Evolutionary conservation across 2,113 vertebrate species (phyloP).

Genomic region (Pungitius pungitius): DNA sequence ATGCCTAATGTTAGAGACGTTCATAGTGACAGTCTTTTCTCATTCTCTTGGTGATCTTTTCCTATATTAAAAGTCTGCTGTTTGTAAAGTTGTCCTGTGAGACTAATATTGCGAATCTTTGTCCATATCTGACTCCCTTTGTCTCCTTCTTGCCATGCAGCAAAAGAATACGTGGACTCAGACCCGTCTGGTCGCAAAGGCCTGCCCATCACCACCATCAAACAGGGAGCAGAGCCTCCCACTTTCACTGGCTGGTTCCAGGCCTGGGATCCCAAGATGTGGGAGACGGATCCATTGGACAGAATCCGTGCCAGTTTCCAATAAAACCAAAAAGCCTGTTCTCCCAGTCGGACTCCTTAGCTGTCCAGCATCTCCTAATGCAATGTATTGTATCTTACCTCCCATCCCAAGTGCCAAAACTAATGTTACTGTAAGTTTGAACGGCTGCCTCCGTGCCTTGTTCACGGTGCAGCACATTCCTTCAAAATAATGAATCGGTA

Average conservation of each 20-base stretch:
- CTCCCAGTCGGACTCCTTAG: not conserved
- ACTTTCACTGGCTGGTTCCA: constrained; percentile 86
- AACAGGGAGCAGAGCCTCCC: constrained; percentile 80
- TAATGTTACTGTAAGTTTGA: constrained; percentile 16
- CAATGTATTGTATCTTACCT: constrained; percentile 18
- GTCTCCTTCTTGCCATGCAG: constrained; percentile 52
- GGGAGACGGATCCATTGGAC: constrained; percentile 75
- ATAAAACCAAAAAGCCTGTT: not conserved
- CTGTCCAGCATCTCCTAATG: constrained; percentile 17
- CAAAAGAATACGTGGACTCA: constrained; percentile 77
- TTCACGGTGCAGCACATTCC: constrained; percentile 14
- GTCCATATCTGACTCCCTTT: not conserved
- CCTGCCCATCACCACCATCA: constrained; percentile 76
- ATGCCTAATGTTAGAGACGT: not conserved
- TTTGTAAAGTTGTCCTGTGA: not conserved
- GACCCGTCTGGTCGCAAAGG: constrained; percentile 79
- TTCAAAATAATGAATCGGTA: constrained; percentile 7
- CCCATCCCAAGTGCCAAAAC: constrained; percentile 59
- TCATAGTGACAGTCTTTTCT: not conserved
- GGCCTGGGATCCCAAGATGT: constrained; percentile 82
- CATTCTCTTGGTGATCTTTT: not conserved
- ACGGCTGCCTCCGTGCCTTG: constrained; percentile 24
- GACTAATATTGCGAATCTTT: not conserved
- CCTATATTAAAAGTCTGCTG: not conserved
- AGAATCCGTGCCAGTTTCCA: constrained; percentile 71